A percentile compares a stretch with the other conserved stretches of the same genome.
phyloP scores from a whole-genome alignment of 2,113 vertebrate species.

The Ellobius talpinus region DNA sequence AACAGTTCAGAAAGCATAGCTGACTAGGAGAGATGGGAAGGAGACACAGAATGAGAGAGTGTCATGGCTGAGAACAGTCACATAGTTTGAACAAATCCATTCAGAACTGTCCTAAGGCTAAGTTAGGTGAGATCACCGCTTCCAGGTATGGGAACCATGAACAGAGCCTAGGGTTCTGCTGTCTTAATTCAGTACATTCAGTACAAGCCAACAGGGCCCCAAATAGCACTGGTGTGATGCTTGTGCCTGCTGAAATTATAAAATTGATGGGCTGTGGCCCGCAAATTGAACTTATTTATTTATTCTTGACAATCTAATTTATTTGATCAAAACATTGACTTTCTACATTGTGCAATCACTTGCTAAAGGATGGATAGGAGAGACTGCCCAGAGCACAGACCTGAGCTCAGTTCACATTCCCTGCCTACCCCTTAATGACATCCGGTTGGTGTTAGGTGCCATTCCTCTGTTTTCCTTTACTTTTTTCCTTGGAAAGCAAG shows the following conservation, averaged over 20 bases:
- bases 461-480: slow-evolving; percentile 68
- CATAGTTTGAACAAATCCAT: neutral
- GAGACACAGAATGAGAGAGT: neutral
- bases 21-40: neutral
- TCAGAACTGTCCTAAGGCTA: neutral
- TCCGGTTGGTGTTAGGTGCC: slow-evolving; percentile 47
- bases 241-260: neutral
- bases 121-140: neutral
- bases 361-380: slow-evolving; percentile 37
- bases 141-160: neutral
- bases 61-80: neutral
- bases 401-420: neutral
- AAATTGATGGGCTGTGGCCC: neutral
- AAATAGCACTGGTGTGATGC: slow-evolving; percentile 5
- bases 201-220: neutral
- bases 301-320: slow-evolving; percentile 64
- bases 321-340: slow-evolving; percentile 6
- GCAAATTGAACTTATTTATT: slow-evolving; percentile 57
- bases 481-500: slow-evolving; percentile 67
- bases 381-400: neutral
- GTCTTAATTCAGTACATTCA: neutral
- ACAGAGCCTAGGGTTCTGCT: neutral
- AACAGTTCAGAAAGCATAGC: neutral
- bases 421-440: neutral
- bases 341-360: slow-evolving; percentile 35